Percentiles rank a stretch among this genome's conserved stretches.
These are phyloP conservation scores for Cerastis leucographa DNA, from an alignment of 2,888 invertebrate genomes.

Conservation along the genomic window DNA sequence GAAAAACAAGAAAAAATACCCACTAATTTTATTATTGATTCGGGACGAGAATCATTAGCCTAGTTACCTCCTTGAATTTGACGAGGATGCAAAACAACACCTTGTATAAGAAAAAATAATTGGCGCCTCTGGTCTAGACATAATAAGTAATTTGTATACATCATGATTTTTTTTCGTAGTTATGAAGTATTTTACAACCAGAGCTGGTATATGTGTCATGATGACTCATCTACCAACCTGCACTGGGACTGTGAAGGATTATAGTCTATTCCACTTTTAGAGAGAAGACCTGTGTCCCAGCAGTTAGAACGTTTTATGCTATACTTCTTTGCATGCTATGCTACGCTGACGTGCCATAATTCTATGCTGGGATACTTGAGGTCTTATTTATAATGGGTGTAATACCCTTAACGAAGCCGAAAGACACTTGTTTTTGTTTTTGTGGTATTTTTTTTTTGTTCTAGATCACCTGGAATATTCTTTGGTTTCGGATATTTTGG, in stretches of 20 bases:
- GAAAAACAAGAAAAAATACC: too few relatives aligned
- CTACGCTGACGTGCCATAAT: neutral
- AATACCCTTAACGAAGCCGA: too few relatives aligned
- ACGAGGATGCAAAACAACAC: too few relatives aligned
- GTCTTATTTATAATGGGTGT: too few relatives aligned
- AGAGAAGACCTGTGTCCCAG: neutral
- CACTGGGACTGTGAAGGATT: neutral
- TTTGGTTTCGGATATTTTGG: too few relatives aligned
- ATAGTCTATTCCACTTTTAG: neutral
- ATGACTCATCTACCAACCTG: neutral
- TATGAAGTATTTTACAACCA: neutral
- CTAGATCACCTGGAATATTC: too few relatives aligned
- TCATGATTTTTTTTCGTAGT: neutral
- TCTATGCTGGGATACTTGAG: too few relatives aligned
- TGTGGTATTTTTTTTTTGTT: too few relatives aligned
- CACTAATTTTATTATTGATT: too few relatives aligned
- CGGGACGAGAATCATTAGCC: too few relatives aligned
- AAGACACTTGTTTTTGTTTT: too few relatives aligned
- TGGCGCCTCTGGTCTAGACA: slow-evolving; percentile 8
- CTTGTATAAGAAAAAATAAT: neutral
- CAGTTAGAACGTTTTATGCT: neutral
- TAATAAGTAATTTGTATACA: neutral
- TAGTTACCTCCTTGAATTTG: too few relatives aligned
- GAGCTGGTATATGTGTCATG: neutral
- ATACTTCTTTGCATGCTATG: neutral